Conservation (phyloP, 2,797 vertebrate genomes). For the Merluccius polli region DNA sequence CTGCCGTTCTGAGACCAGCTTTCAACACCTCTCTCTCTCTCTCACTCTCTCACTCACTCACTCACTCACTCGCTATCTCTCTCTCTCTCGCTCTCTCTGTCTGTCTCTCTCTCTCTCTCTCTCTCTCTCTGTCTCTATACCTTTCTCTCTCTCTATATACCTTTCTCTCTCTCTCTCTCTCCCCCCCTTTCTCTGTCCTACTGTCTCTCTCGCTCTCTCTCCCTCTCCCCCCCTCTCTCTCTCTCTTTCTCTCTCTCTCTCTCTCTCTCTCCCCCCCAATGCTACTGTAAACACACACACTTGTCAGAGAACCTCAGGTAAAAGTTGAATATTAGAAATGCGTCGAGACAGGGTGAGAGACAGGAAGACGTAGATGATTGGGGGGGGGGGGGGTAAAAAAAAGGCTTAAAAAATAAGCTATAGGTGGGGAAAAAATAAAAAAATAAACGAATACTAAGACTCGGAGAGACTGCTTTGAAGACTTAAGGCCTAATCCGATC, state of each 20-base stretch:
- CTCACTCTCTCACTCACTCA: slow-evolving; percentile 4
- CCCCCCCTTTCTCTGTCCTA: neutral
- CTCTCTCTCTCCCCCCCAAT: neutral
- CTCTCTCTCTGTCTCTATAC: neutral
- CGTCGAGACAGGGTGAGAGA: neutral
- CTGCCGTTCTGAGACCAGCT: slow-evolving; percentile 31
- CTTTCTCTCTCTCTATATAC: no score
- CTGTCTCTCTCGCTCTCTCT: neutral
- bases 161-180: neutral
- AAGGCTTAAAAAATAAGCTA: neutral
- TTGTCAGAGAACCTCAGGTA: neutral
- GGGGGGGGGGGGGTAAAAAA: neutral
- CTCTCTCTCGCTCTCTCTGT: no score
- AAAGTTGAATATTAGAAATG: neutral
- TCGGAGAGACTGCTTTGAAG: slow-evolving; percentile 68
- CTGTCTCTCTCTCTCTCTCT: neutral
- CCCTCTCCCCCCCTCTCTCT: slow-evolving; percentile 2
- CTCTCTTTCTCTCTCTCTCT: no score
- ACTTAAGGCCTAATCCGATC: slow-evolving; percentile 67
- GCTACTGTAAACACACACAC: neutral
- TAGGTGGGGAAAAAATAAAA: slow-evolving; percentile 36
- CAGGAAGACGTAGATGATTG: neutral
- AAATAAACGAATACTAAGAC: slow-evolving; percentile 55
- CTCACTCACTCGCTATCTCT: no score
- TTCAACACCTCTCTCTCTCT: slow-evolving; percentile 35